phyloP scores from a whole-genome alignment of 2,113 vertebrate species.

The Formicarius rufipectus region DNA sequence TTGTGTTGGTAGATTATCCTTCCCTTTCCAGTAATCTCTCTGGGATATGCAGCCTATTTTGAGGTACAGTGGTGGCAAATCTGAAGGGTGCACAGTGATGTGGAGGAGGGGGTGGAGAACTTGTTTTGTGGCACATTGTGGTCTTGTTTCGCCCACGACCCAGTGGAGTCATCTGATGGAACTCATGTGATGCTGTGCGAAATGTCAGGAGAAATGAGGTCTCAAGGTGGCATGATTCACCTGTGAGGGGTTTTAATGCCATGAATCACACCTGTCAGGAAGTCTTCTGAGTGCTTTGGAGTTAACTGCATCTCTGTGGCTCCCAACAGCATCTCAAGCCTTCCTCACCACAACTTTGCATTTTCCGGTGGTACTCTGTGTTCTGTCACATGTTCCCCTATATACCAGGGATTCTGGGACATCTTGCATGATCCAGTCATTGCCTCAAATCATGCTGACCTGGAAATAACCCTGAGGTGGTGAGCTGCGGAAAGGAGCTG shows the following conservation, averaged over 20 bases:
- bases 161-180: background rate
- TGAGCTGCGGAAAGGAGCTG: background rate
- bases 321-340: background rate
- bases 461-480: background rate
- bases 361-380: background rate
- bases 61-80: background rate
- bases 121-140: background rate
- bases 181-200: background rate
- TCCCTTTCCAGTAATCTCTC: background rate
- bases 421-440: background rate
- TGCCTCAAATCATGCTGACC: background rate
- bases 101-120: background rate
- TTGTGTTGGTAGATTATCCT: background rate
- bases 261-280: constrained; percentile 54
- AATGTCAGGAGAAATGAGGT: constrained; percentile 56
- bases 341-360: background rate
- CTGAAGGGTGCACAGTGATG: background rate
- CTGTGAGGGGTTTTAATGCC: constrained; percentile 15
- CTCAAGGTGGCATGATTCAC: constrained; percentile 59
- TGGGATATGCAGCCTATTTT: background rate
- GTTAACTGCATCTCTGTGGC: background rate
- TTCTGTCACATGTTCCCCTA: background rate
- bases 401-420: background rate
- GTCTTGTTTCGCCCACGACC: constrained; percentile 38
- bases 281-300: background rate